A percentile compares a stretch with the other conserved stretches of the same genome.
phyloP scores from a whole-genome alignment of 2,888 invertebrate genomes.

The Odiellus spinosus region DNA sequence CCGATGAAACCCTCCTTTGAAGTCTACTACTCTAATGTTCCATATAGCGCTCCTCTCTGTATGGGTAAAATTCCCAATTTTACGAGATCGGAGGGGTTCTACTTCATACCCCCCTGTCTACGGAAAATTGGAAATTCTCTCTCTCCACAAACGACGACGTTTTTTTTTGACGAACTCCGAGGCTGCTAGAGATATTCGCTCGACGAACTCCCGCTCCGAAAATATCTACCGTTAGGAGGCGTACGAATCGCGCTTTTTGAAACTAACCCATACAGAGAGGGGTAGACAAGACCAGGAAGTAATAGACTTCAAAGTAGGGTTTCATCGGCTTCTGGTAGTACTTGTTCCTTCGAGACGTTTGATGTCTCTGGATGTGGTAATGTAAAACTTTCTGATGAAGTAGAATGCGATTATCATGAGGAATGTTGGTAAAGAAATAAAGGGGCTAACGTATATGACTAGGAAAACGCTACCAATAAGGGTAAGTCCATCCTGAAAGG shows the following conservation, averaged over 20 bases:
- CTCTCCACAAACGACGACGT: no score
- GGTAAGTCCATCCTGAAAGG: slow-evolving; percentile 36
- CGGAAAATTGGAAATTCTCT: no score
- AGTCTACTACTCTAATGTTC: not conserved
- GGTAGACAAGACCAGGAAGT: not conserved
- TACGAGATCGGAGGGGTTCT: no score
- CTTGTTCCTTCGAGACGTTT: slow-evolving; percentile 37
- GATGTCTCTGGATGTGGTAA: slow-evolving; percentile 33
- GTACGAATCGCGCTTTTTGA: no score
- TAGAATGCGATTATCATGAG: slow-evolving; percentile 31
- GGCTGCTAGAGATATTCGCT: no score
- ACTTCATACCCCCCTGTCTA: no score
- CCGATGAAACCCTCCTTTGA: no score
- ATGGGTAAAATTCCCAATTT: no score
- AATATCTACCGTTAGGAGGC: no score
- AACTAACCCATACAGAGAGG: no score
- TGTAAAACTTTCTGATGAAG: slow-evolving; percentile 32
- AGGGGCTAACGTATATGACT: slow-evolving; percentile 32
- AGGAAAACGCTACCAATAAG: slow-evolving; percentile 35
- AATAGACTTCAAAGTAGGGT: not conserved
- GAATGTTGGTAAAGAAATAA: slow-evolving; percentile 28
- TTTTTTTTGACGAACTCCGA: no score
- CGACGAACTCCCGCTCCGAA: no score
- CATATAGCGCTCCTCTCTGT: not conserved
- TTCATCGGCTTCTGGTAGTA: slow-evolving; percentile 29